A percentile compares a stretch with the other conserved stretches of the same genome.
These are phyloP conservation scores for Camelus bactrianus DNA, from an alignment of 2,113 vertebrate genomes.

Conservation along the genomic window DNA sequence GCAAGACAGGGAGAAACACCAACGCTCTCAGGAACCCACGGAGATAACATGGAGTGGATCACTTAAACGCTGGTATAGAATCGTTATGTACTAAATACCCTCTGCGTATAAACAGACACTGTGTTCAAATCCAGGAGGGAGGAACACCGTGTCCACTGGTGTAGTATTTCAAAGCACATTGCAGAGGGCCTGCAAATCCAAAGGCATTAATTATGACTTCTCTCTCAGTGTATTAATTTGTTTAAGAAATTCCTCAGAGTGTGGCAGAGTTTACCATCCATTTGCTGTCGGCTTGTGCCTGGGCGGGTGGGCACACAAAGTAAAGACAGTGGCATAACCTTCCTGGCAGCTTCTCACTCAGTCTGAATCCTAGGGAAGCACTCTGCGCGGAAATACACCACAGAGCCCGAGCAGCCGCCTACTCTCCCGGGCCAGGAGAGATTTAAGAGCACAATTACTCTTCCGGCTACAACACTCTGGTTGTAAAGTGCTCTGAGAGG, in stretches of 20 bases:
- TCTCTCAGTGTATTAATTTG: neutral
- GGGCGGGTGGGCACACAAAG: neutral
- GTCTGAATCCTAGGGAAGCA: neutral
- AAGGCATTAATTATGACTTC: conserved; percentile 59
- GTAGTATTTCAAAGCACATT: conserved; percentile 70
- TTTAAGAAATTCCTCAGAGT: conserved; percentile 23
- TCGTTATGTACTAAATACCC: neutral
- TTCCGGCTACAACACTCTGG: neutral
- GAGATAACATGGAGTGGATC: neutral
- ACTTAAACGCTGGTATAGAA: neutral
- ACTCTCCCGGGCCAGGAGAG: neutral
- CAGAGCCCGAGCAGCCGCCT: neutral
- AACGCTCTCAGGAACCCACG: neutral
- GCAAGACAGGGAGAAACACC: neutral
- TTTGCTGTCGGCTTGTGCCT: neutral
- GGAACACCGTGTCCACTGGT: conserved; percentile 41
- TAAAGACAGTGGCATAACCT: neutral
- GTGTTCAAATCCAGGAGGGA: conserved; percentile 52
- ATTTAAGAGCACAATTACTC: neutral
- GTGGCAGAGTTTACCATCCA: neutral
- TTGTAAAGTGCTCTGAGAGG: neutral
- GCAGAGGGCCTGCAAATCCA: conserved; percentile 56
- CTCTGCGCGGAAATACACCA: neutral
- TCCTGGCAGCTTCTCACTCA: neutral
- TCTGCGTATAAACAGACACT: conserved; percentile 24